These are phyloP conservation scores for Mirza zaza DNA, from an alignment of 2,113 vertebrate species.

Conservation along the genomic window DNA sequence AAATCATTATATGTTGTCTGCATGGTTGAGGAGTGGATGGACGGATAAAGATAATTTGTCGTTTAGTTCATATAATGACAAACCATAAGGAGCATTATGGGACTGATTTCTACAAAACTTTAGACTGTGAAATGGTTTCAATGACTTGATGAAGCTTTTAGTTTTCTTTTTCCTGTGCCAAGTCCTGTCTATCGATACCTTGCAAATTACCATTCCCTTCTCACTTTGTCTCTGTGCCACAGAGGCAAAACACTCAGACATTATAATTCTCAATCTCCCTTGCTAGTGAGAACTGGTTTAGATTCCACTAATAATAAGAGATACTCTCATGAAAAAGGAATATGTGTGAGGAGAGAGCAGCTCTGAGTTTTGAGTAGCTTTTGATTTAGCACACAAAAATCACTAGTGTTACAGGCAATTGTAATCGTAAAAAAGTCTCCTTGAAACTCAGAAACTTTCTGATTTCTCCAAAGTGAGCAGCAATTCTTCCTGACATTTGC, in stretches of 20 bases:
- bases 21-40: not conserved
- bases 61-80: not conserved
- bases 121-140: not conserved
- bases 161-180: not conserved
- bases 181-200: not conserved
- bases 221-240: not conserved
- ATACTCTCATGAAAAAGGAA: not conserved
- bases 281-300: not conserved
- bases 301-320: not conserved
- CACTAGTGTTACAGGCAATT: not conserved
- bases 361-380: not conserved
- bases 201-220: not conserved
- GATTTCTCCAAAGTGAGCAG: not conserved
- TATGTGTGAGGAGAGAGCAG: not conserved
- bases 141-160: not conserved
- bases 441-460: conserved; percentile 5
- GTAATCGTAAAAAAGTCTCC: not conserved
- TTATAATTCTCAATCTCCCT: not conserved
- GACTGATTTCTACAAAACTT: not conserved
- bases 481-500: not conserved
- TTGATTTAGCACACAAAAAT: not conserved
- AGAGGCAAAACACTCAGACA: not conserved
- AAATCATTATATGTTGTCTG: not conserved
- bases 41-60: not conserved
- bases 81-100: not conserved